Conservation (phyloP, 2,113 vertebrate species). For the Tragelaphus imberbis region DNA sequence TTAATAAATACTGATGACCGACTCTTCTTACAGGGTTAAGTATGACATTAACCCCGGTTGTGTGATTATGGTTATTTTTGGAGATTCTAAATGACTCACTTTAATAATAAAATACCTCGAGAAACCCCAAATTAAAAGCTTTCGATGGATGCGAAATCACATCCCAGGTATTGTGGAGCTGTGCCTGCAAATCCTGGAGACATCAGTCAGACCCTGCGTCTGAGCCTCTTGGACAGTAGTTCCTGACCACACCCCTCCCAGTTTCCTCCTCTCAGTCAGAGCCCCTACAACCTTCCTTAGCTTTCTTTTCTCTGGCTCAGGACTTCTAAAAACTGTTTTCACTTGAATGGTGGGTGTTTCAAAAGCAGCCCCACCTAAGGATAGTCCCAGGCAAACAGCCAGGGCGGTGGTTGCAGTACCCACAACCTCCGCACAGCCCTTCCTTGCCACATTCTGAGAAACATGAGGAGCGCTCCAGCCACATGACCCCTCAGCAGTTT, state of each 20-base stretch:
- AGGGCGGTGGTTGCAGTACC: background rate
- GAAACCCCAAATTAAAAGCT: background rate
- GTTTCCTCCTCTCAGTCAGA: background rate
- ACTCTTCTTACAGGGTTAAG: conserved; percentile 61
- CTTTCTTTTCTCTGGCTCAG: background rate
- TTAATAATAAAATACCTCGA: conserved; percentile 37
- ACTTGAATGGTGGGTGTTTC: conserved; percentile 7
- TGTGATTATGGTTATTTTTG: conserved; percentile 39
- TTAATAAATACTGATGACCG: conserved; percentile 61
- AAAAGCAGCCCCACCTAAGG: conserved; percentile 24
- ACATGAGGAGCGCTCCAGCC: background rate
- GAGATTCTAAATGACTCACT: conserved; percentile 41
- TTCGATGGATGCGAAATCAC: background rate
- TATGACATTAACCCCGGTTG: conserved; percentile 61
- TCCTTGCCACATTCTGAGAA: conserved; percentile 26
- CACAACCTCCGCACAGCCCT: background rate
- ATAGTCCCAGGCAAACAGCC: background rate
- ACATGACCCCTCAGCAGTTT: background rate
- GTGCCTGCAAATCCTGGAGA: background rate
- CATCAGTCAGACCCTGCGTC: background rate
- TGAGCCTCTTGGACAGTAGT: background rate
- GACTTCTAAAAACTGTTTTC: conserved; percentile 17
- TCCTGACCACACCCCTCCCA: background rate
- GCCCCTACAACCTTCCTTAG: background rate
- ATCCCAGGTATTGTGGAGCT: background rate